These are phyloP conservation scores for Bos javanicus DNA, from an alignment of 2,113 vertebrate genomes.

Conservation along the genomic window DNA sequence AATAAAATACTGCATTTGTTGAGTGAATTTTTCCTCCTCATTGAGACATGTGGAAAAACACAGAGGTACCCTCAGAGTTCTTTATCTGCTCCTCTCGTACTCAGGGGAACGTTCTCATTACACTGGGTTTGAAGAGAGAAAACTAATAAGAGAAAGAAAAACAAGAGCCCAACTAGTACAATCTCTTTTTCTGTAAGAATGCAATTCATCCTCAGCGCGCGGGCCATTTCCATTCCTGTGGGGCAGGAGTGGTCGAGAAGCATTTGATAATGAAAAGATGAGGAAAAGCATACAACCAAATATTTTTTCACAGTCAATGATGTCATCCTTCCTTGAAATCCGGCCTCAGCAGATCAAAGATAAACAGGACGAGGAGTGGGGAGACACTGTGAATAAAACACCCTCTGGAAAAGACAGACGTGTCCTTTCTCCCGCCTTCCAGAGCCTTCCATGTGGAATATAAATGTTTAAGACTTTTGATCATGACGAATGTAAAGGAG, in stretches of 20 bases:
- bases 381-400: constrained; percentile 5
- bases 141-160: constrained; percentile 24
- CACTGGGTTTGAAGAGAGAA: neutral
- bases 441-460: constrained; percentile 45
- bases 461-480: constrained; percentile 64
- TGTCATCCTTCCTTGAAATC: constrained; percentile 12
- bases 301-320: neutral
- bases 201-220: neutral
- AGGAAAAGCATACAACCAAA: neutral
- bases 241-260: neutral
- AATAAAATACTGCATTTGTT: neutral
- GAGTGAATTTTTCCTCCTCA: neutral
- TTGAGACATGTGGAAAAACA: constrained; percentile 9
- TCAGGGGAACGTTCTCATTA: neutral
- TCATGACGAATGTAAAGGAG: constrained; percentile 64
- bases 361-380: fast-evolving
- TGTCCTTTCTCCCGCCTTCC: neutral
- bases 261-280: constrained; percentile 9
- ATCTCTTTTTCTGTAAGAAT: neutral
- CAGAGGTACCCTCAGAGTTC: neutral
- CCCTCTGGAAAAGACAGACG: neutral
- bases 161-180: neutral
- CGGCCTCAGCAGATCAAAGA: neutral
- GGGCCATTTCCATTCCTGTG: neutral
- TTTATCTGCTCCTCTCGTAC: neutral